Conservation (phyloP, 2,797 vertebrate species). For the Bradypus variegatus region DNA sequence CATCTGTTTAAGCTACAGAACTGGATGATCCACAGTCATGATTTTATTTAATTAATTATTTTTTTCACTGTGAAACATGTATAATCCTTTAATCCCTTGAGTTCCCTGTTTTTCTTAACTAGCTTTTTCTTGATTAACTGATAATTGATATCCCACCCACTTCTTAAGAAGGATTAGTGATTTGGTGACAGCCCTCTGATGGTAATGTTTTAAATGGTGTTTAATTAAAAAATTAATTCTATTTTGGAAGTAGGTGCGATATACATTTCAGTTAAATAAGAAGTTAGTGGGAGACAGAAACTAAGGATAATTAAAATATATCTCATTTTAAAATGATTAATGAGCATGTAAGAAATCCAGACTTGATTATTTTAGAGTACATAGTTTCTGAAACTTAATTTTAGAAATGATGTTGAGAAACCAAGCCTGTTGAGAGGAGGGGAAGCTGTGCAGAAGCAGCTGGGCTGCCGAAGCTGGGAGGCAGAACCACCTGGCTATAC, state of each 20-base stretch:
- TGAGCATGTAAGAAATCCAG: not conserved
- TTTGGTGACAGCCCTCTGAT: not conserved
- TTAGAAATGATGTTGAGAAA: not conserved
- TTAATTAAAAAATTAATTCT: slow-evolving; percentile 40
- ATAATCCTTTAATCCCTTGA: not conserved
- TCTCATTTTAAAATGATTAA: slow-evolving; percentile 16
- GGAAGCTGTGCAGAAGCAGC: not conserved
- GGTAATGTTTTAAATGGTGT: not conserved
- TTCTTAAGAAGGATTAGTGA: not conserved
- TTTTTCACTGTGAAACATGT: not conserved
- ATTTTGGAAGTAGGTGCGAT: not conserved
- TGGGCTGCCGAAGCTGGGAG: too few relatives aligned
- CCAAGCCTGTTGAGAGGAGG: accelerated
- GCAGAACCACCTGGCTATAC: accelerated
- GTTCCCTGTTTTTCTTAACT: slow-evolving; percentile 2
- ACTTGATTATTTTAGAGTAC: not conserved
- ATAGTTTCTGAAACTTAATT: not conserved
- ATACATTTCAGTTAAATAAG: slow-evolving; percentile 25
- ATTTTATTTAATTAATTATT: not conserved
- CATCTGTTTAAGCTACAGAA: not conserved
- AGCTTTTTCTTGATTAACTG: not conserved
- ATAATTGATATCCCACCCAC: not conserved
- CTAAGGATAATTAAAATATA: slow-evolving; percentile 22
- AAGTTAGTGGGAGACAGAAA: not conserved
- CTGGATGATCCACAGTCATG: not conserved